phyloP scores from a whole-genome alignment of 1,140 invertebrate genomes.

The Saccostrea glomerata region DNA sequence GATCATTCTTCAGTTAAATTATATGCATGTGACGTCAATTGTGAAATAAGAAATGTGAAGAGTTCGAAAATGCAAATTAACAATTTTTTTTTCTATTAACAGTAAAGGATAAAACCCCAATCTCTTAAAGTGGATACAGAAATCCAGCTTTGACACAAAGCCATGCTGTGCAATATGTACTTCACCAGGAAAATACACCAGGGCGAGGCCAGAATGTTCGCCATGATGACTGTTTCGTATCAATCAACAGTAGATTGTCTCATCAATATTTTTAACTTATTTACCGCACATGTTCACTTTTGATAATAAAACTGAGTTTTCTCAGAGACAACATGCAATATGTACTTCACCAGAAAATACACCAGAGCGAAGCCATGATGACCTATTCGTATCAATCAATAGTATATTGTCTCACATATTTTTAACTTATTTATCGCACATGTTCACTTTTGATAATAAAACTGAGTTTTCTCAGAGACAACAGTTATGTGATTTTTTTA shows the following conservation, averaged over 20 bases:
- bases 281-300: slow-evolving; percentile 24
- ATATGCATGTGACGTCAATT: too few species aligned
- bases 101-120: background rate
- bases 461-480: background rate
- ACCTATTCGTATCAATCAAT: background rate
- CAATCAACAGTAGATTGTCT: background rate
- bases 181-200: background rate
- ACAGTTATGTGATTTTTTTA: background rate
- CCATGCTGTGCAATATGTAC: slow-evolving; percentile 32
- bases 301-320: slow-evolving; percentile 5
- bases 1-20: too few species aligned
- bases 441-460: slow-evolving; percentile 26
- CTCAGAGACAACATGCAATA: background rate
- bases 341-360: too few species aligned
- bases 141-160: slow-evolving; percentile 37
- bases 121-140: background rate
- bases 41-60: too few species aligned
- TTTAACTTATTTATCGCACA: slow-evolving; percentile 29
- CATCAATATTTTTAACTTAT: background rate
- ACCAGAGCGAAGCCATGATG: background rate
- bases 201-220: background rate
- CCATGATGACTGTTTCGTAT: background rate
- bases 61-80: too few species aligned
- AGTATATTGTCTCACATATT: background rate
- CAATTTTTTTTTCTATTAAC: background rate